phyloP scores from a whole-genome alignment of 2,113 vertebrate genomes.

The Pantherophis guttatus region DNA sequence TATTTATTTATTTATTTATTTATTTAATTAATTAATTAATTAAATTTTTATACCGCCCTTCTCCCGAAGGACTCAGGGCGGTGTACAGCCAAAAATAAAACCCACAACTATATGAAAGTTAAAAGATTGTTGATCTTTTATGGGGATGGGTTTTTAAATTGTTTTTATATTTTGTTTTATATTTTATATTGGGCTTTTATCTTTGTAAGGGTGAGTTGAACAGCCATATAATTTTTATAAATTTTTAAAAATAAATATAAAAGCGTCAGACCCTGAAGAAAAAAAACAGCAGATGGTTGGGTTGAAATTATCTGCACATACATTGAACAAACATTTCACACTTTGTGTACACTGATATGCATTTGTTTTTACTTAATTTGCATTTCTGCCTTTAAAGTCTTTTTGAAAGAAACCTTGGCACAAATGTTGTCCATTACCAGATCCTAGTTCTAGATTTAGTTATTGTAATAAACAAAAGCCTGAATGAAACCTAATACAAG shows the following conservation, averaged over 20 bases:
- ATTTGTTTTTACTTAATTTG: background rate
- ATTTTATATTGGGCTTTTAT: background rate
- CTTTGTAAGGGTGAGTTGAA: background rate
- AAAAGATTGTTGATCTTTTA: no score
- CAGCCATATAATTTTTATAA: background rate
- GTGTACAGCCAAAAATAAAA: no score
- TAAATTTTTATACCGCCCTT: no score
- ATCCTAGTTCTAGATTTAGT: slow-evolving; percentile 3
- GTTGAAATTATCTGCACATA: background rate
- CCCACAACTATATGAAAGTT: no score
- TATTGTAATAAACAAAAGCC: background rate
- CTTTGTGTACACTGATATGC: background rate
- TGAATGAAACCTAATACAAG: background rate
- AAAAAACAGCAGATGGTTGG: background rate
- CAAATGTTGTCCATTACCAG: slow-evolving; percentile 2
- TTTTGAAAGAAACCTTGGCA: background rate
- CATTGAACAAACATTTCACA: background rate
- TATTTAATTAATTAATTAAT: no score
- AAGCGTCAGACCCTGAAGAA: background rate
- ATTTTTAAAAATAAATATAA: background rate
- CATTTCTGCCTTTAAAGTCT: background rate
- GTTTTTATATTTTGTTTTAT: background rate
- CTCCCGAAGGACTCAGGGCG: no score
- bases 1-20: no score
- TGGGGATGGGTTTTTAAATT: no score